Conservation (phyloP, 2,113 vertebrate species). For the Siniperca chuatsi region DNA sequence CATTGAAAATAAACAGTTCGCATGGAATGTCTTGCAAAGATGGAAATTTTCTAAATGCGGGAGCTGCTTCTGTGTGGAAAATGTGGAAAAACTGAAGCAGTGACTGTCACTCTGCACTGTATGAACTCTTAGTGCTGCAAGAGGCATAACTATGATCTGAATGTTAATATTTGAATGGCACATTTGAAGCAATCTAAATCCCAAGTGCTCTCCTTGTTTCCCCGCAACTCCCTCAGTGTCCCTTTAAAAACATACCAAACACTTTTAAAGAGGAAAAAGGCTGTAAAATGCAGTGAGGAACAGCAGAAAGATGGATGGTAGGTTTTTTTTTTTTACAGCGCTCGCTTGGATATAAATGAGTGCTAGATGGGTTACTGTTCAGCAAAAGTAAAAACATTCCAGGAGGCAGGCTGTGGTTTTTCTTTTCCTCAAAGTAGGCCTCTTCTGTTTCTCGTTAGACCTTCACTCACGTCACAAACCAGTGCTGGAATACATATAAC, state of each 20-base stretch:
- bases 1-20: slow-evolving; percentile 17
- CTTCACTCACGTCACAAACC: slow-evolving; percentile 24
- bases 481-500: slow-evolving; percentile 17
- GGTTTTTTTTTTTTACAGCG: not conserved
- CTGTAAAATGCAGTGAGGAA: not conserved
- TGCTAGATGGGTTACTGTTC: slow-evolving; percentile 40
- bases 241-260: slow-evolving; percentile 12
- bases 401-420: slow-evolving; percentile 29
- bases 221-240: not conserved
- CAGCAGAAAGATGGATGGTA: not conserved
- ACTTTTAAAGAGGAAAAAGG: not conserved
- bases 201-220: not conserved
- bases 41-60: slow-evolving; percentile 45
- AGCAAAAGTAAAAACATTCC: slow-evolving; percentile 66
- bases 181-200: slow-evolving; percentile 7
- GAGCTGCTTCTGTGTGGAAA: slow-evolving; percentile 23
- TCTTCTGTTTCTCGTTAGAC: slow-evolving; percentile 71
- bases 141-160: not conserved
- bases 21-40: slow-evolving; percentile 10
- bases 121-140: not conserved
- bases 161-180: slow-evolving; percentile 25
- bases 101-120: not conserved
- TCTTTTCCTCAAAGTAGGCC: slow-evolving; percentile 50
- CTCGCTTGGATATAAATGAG: slow-evolving; percentile 8
- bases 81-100: slow-evolving; percentile 45